Base-by-base conservation (phyloP, 1,140 invertebrate species). In the Leptinotarsa defecta region DNA sequence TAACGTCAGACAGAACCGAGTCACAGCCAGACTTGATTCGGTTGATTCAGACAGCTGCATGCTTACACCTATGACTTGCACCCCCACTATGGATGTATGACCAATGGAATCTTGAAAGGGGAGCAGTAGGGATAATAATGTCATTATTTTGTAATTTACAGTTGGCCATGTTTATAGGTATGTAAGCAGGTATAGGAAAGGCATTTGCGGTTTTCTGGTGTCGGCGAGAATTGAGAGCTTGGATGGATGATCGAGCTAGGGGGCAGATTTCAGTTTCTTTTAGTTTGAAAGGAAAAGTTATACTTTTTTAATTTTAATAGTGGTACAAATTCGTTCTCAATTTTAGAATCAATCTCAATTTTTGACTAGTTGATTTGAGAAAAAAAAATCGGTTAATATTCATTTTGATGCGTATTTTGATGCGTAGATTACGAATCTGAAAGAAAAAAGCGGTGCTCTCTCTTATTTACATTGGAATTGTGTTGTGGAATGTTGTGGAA, bases 61-160 rank as follows among this genome's bases (percentile, higher is more conserved):
- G 79, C 74, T 73, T 71, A 73, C 67, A 76, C 74, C 74, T 74
- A 73, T 72, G 76, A 68, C 68, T 75, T 71, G 68, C 72, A 70
- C 78, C 78, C 76, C 81, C 80, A 77, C 76, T 74, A 77, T 63
- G 73, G 34, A 22, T 43, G 65, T 64, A 62, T 68, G 75, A 74
- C 81, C 80, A 82, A 81, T 82, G 74, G 76, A 74, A 76, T 74
- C 71, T 22, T 69, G 74, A 76, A 74, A 68, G 67, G 68, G 64
- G 69, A 71, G 68, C 74, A 76, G 79, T 43, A 79, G 82, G 82
- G 82, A 84, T 85, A 85, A 85, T 84, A 84, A 85, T 85, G 79
- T 84, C 83, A 84, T 85, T 85, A 85, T 83, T 83, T 82, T 82
- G 77, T 83, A 84, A 83, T 85, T 85, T 83, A 83, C 80, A 81